A percentile compares a stretch with the other conserved stretches of the same genome.
Evolutionary conservation across 2,113 vertebrate species (phyloP).

Genomic region (Tichodroma muraria): DNA sequence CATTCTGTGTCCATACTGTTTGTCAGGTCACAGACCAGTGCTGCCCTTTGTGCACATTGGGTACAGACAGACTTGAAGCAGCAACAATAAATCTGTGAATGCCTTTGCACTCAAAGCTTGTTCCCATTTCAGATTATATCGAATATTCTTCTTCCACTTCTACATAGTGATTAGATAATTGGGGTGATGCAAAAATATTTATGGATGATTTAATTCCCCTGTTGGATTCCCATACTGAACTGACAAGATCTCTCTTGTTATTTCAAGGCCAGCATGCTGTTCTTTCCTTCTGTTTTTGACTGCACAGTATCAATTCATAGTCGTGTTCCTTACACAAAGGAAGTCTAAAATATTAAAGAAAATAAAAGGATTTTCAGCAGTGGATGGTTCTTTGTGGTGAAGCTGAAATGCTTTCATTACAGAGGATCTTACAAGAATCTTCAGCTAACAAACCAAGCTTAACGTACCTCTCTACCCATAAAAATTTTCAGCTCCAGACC

Average conservation of each 20-base stretch:
- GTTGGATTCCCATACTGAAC: neutral
- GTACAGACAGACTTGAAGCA: neutral
- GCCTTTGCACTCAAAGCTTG: neutral
- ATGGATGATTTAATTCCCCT: neutral
- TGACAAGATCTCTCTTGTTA: neutral
- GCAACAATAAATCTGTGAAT: neutral
- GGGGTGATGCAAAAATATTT: neutral
- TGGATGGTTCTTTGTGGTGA: neutral
- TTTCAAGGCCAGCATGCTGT: neutral
- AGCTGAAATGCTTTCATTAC: neutral
- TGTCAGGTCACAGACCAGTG: neutral
- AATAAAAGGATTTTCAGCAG: neutral
- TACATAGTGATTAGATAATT: neutral
- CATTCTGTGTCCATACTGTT: neutral
- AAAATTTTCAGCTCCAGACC: neutral
- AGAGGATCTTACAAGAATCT: neutral
- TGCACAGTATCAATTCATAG: neutral
- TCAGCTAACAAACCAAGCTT: neutral
- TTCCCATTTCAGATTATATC: neutral
- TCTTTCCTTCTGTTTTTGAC: neutral
- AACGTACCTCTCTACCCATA: neutral
- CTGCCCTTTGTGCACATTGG: neutral
- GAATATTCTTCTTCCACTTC: neutral
- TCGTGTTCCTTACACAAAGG: neutral
- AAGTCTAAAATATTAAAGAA: neutral